phyloP scores from a whole-genome alignment of 1,140 invertebrate genomes.

The Gryllus bimaculatus region DNA sequence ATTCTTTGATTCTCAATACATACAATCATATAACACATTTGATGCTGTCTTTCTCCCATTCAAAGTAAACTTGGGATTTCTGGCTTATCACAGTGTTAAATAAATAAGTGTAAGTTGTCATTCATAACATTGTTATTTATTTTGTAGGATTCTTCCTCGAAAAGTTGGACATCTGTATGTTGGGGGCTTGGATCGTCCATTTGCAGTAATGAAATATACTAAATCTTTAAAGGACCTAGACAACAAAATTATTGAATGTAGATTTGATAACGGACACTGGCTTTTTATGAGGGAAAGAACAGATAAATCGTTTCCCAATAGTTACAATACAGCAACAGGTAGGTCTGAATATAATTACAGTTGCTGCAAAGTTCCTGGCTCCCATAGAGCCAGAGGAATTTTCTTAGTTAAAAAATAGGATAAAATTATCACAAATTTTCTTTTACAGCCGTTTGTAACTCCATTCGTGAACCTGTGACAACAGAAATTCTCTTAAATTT shows the following conservation, averaged over 20 bases:
- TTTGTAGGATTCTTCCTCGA: conserved; percentile 55
- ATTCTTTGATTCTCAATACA: no score
- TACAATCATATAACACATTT: no score
- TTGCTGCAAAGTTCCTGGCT: not conserved
- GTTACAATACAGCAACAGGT: conserved; percentile 69
- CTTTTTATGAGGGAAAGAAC: conserved; percentile 91
- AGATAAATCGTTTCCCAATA: conserved; percentile 96
- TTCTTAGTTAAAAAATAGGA: not conserved
- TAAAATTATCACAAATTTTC: not conserved
- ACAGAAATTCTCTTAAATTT: conserved; percentile 64
- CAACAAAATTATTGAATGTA: conserved; percentile 96
- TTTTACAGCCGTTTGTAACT: conserved; percentile 53
- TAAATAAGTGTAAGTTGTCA: no score
- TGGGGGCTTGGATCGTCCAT: conserved; percentile 54
- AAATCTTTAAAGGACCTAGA: conserved; percentile 71
- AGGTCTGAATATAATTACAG: conserved; percentile 23
- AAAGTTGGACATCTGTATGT: conserved; percentile 76
- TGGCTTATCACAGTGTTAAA: no score
- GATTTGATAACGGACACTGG: conserved; percentile 68
- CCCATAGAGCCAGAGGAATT: not conserved
- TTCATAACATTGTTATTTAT: conserved; percentile 10
- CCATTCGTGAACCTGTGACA: conserved; percentile 70
- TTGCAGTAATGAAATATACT: conserved; percentile 61
- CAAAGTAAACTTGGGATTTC: no score
- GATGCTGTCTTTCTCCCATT: no score